Conservation (phyloP, 2,797 vertebrate species). For the Garrulus glandarius region DNA sequence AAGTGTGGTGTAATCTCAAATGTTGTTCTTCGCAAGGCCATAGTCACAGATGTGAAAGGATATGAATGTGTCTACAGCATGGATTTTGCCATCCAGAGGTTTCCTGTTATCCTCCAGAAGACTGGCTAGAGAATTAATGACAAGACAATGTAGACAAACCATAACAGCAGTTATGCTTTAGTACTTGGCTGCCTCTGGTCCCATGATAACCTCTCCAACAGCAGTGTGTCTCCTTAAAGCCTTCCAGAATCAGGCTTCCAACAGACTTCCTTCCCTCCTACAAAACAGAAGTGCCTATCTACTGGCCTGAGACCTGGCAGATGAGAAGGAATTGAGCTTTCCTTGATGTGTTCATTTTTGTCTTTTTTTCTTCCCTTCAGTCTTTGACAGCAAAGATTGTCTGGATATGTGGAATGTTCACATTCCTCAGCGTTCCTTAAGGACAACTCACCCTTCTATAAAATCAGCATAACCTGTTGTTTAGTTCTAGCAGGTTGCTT, state of each 20-base stretch:
- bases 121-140: neutral
- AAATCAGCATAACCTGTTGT: neutral
- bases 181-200: neutral
- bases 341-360: neutral
- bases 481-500: neutral
- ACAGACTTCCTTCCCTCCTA: neutral
- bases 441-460: neutral
- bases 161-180: neutral
- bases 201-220: neutral
- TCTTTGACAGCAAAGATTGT: neutral
- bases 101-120: neutral
- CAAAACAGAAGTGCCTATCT: neutral
- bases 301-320: neutral
- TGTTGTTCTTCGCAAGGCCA: neutral
- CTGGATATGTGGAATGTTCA: neutral
- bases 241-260: neutral
- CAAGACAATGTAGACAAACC: neutral
- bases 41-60: neutral
- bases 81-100: neutral
- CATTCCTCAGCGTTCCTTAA: neutral
- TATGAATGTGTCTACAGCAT: neutral
- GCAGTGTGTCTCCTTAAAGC: fast-evolving
- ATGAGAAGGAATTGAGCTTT: neutral
- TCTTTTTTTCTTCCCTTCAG: neutral
- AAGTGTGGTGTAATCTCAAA: neutral